Base-by-base conservation (phyloP, 2,113 vertebrate genomes). In the Penelope pileata region DNA sequence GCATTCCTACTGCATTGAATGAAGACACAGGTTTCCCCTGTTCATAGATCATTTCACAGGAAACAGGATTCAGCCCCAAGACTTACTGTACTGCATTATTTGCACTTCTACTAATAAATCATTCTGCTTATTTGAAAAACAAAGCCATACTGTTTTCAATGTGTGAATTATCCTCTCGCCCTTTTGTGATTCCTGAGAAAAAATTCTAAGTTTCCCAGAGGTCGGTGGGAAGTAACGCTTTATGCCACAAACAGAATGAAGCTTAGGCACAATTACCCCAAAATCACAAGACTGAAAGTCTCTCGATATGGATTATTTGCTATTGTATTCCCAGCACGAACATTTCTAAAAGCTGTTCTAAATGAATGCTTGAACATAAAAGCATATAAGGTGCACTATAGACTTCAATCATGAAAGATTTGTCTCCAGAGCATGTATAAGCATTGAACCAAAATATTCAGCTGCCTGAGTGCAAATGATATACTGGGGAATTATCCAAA, bases 41-140 rank as follows among this genome's bases (percentile, higher is more conserved):
- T 69, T 36, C 93, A 79, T 88, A 92, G 78, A 94, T 92, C 91
- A 92, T 92, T 91, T 87, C 78, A 66, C 87, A 73, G 78, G 87
- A 95, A 94, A 77, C 90, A 88, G 45, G 54, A 88, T 89, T 93
- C 91, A 76, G 54, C 63, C 72, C 50, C 54, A 79, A 93, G 82
- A 86, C 78, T 91, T 70, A 77, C 56, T 62, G 75, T 85, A 80
- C 67, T 58, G 66, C 47, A 64, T 91, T 93, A 93, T 93, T 96
- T 6, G 0, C 67, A 56, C 77, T 91, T 85, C 72, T 89, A 70
- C 56, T 77, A 91, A 93, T 90, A 96, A 92, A 95, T 95, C 93
- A 94, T 86, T 63, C 78, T 45, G 32, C 59, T 92, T 73, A 88
- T 94, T 85, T 83, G 79, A 88, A 91, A 94, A 94, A 68, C 64